Evolutionary conservation across 2,888 invertebrate species (phyloP).

Genomic region (Carpatolechia fugitivella): DNA sequence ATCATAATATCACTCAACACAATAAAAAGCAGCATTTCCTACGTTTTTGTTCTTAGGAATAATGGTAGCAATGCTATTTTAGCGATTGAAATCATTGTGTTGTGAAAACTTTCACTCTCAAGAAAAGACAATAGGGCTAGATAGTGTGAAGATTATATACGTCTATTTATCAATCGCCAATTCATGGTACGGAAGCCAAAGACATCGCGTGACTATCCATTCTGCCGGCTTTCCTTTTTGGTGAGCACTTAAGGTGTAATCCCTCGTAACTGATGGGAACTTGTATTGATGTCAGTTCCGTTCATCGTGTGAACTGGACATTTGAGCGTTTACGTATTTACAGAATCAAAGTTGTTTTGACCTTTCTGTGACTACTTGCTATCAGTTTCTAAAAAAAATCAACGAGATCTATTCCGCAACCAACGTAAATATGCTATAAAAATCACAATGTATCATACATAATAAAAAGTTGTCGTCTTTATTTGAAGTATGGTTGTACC

Average conservation of each 20-base stretch:
- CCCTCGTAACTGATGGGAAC: neutral
- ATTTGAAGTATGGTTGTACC: too few species aligned
- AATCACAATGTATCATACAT: too few species aligned
- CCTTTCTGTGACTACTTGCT: too few species aligned
- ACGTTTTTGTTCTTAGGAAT: too few species aligned
- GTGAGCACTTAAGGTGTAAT: neutral
- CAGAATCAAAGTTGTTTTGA: too few species aligned
- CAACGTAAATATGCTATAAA: too few species aligned
- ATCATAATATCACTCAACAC: too few species aligned
- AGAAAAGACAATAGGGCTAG: slow-evolving; percentile 31
- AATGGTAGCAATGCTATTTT: neutral
- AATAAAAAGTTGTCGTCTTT: too few species aligned
- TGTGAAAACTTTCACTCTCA: slow-evolving; percentile 49
- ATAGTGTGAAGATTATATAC: slow-evolving; percentile 15
- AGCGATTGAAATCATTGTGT: slow-evolving; percentile 30
- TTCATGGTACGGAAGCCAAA: slow-evolving; percentile 21
- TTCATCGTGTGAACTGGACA: neutral
- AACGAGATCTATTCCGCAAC: too few species aligned
- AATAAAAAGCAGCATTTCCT: too few species aligned
- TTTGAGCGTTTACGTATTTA: neutral
- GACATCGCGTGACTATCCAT: slow-evolving; percentile 9
- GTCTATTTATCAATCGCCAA: slow-evolving; percentile 16
- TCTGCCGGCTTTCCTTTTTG: slow-evolving; percentile 6
- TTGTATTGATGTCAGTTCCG: neutral
- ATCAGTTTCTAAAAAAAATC: too few species aligned